Percentiles rank a stretch among this genome's conserved stretches.
Evolutionary conservation across 2,888 invertebrate species (phyloP).

Genomic region (Leptothorax acervorum): DNA sequence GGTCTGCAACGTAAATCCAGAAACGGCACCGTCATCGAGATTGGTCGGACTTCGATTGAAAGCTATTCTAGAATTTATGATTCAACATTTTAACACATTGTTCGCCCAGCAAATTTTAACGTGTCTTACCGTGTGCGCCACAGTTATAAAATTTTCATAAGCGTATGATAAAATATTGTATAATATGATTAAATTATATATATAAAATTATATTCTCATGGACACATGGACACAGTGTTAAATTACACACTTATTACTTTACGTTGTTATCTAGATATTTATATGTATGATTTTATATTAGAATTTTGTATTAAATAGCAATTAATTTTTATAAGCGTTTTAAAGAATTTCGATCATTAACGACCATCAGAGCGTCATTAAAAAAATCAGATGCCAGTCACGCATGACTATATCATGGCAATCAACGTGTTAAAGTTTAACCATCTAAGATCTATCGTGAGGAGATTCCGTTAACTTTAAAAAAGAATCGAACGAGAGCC

Average conservation of each 20-base stretch:
- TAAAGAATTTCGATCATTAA: neutral
- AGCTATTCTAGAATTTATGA: neutral
- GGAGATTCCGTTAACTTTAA: neutral
- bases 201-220: neutral
- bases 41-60: neutral
- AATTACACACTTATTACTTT: neutral
- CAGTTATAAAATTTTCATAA: neutral
- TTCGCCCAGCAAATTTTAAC: neutral
- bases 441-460: neutral
- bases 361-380: neutral
- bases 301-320: neutral
- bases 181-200: neutral
- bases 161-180: neutral
- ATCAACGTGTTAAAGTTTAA: neutral
- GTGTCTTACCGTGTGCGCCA: neutral
- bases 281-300: neutral
- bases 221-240: neutral
- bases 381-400: neutral
- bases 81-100: neutral
- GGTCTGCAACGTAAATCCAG: constrained; percentile 87
- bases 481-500: neutral
- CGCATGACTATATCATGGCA: neutral
- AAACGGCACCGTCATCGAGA: constrained; percentile 57
- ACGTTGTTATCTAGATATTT: neutral
- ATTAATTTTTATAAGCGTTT: neutral